Evolutionary conservation across 2,888 invertebrate genomes (phyloP), one percentile per base, ranked within the genome.

Genomic region (Pristionchus mayeri): DNA sequence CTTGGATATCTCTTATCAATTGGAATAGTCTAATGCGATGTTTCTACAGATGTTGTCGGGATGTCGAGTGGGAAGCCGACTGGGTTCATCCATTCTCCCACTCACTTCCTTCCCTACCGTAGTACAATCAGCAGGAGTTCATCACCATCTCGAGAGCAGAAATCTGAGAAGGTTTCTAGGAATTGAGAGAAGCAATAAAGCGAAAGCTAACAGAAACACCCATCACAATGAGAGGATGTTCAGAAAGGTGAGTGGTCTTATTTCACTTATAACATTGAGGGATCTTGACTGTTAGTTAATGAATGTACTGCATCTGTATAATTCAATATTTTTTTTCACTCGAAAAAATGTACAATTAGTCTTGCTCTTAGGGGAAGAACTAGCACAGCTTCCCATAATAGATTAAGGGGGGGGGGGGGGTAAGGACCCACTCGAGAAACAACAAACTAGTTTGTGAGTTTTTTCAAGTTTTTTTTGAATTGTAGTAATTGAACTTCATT

Each of bases 151-250:
- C 85, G 92, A 92, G 84, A 86, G 90, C 13, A 84, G 86, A 24
- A 88, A 91, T 85, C 85, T 91, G 85, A 85, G 87, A 57, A 76
- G 89, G 67, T 91, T 87, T 85, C 86, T 90, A 21, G 91, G 91
- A 48, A 85, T 91, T 40, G 71, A 85, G 16, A 87, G 91, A 21
- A 91, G 90, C 2, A 91, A 91, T 84, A 88, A 89, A 37, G 87
- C 87, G 7, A 89, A 88, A 85, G 91, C 92, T 11, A 92, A 92
- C 83, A 86, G 92, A 78, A 91, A 92, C 71, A 92, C 92, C 0
- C 91, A 92, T 84, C 86, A 89, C 24, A 92, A 92, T 85, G 92
- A 92, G 80, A 88, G 87, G 30, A 85, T 88, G 88, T 91, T 90
- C 86, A 85, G 91, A 84, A 87, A 85, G 86, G 92, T 92, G 21